Base-by-base conservation (phyloP, 2,888 invertebrate species). In the Mesorhabditis sp. region DNA sequence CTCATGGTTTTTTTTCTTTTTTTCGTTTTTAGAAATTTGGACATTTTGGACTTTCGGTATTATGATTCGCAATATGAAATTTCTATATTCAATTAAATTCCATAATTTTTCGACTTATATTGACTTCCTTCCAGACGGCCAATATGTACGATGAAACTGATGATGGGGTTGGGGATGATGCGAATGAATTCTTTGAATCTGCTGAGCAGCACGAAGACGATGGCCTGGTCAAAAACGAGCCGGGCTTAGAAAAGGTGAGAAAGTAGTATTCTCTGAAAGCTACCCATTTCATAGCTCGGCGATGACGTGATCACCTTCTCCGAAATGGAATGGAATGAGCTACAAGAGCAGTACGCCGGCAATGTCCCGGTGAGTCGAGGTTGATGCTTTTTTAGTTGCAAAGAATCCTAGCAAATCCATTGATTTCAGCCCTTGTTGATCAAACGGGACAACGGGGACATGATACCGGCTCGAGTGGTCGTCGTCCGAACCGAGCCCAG, bases 251-350 rank as follows among this genome's bases (percentile, higher is more conserved):
- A 28, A 2, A 28, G 28, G 28, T 28, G 28, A 28, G 28, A 28
- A 28, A 43, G 69, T 43, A 65, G 10, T 58, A 28, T 44, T 28
- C 5, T 4, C 44, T 58, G 10, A 58, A 69, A 61, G 44, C 28
- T 15, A 64, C 68, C 43, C 41, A 63, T 62, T 42, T 61, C 65
- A 62, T 68, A 15, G 61, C 65, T 62, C 70, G 68, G 68, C n/a
- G 71, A 67, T 3, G 70, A 69, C 43, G 66, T 65, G 4, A 69
- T 72, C n/a, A 67, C 69, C 4, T 63, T 72, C 61, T 67, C 73
- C n/a, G 67, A 74, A 13, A 74, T 76, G 58, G 73, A 71, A 50
- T 73, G 71, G 61, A 72, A 73, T 4, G 69, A 76, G 50, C 69
- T 71, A 5, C 72, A 72, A 67, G 70, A 73, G 72, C 73, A 78